Evolutionary conservation across 2,888 invertebrate genomes (phyloP).

Genomic region (Polydrusus cervinus): DNA sequence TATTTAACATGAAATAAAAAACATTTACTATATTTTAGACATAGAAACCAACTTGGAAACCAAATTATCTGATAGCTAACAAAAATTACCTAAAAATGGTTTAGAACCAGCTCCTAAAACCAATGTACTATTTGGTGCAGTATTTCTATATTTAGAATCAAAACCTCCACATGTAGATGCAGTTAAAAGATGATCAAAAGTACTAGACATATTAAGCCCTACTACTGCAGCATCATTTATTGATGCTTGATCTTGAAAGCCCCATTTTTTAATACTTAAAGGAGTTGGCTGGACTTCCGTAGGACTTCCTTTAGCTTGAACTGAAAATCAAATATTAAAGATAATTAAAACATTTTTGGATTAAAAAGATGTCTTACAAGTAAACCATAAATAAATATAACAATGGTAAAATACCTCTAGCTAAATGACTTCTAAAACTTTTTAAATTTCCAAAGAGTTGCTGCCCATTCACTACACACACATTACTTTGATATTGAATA

Average conservation of each 20-base stretch:
- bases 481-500: slow-evolving; percentile 81
- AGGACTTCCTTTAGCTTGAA: slow-evolving; percentile 78
- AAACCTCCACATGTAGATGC: slow-evolving; percentile 86
- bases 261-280: slow-evolving; percentile 89
- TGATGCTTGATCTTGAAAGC: slow-evolving; percentile 83
- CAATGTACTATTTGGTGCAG: slow-evolving; percentile 84
- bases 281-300: slow-evolving; percentile 75
- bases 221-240: slow-evolving; percentile 86
- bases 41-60: too few species aligned
- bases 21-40: too few species aligned
- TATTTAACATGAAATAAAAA: background rate
- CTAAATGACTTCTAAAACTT: slow-evolving; percentile 85
- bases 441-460: slow-evolving; percentile 86
- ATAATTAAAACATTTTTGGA: too few species aligned
- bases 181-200: slow-evolving; percentile 90
- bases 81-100: slow-evolving; percentile 82
- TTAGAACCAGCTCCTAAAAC: slow-evolving; percentile 86
- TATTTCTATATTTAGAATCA: slow-evolving; percentile 80
- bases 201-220: slow-evolving; percentile 81
- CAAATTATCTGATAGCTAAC: background rate
- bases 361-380: too few species aligned
- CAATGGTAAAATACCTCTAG: slow-evolving; percentile 77
- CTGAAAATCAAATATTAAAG: slow-evolving; percentile 67
- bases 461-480: slow-evolving; percentile 84
- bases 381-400: background rate